A percentile compares a stretch with the other conserved stretches of the same genome.
Evolutionary conservation across 2,888 invertebrate genomes (phyloP).

Genomic region (Schrankia costaestrigalis): DNA sequence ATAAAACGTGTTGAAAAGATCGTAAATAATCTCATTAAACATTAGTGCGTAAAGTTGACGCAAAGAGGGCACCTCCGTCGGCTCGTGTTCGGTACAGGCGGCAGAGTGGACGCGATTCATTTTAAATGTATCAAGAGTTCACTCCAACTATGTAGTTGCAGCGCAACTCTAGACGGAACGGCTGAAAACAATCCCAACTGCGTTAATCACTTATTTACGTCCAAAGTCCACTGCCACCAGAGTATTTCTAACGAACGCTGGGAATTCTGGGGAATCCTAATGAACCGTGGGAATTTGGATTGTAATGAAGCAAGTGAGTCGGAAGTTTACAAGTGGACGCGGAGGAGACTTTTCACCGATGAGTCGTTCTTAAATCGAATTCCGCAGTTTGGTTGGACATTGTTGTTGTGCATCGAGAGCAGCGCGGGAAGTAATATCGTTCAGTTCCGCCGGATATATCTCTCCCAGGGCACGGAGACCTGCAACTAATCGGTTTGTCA

Average conservation of each 20-base stretch:
- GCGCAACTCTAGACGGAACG: slow-evolving; percentile 37
- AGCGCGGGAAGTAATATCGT: slow-evolving; percentile 68
- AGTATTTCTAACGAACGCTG: slow-evolving; percentile 75
- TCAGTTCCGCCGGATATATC: slow-evolving; percentile 72
- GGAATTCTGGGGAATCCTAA: slow-evolving; percentile 72
- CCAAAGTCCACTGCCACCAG: slow-evolving; percentile 64
- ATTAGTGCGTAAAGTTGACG: slow-evolving; percentile 45
- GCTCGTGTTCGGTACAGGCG: too few relatives aligned
- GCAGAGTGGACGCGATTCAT: too few relatives aligned
- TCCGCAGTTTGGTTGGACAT: slow-evolving; percentile 53
- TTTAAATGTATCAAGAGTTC: slow-evolving; percentile 73
- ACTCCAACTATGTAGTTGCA: slow-evolving; percentile 54
- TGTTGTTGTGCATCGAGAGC: slow-evolving; percentile 57
- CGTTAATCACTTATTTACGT: slow-evolving; percentile 80
- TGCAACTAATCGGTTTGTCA: slow-evolving; percentile 76
- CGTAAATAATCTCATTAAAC: slow-evolving; percentile 55
- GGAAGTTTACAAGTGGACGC: slow-evolving; percentile 40
- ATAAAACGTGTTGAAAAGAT: slow-evolving; percentile 21
- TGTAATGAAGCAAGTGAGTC: slow-evolving; percentile 65
- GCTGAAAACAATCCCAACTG: slow-evolving; percentile 77
- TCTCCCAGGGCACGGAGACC: slow-evolving; percentile 59
- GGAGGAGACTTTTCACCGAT: slow-evolving; percentile 42
- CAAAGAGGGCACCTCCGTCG: slow-evolving; percentile 16
- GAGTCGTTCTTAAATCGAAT: slow-evolving; percentile 56
- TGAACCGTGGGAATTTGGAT: slow-evolving; percentile 77